These are phyloP conservation scores for Somateria mollissima DNA, from an alignment of 2,797 vertebrate species.

Conservation along the genomic window DNA sequence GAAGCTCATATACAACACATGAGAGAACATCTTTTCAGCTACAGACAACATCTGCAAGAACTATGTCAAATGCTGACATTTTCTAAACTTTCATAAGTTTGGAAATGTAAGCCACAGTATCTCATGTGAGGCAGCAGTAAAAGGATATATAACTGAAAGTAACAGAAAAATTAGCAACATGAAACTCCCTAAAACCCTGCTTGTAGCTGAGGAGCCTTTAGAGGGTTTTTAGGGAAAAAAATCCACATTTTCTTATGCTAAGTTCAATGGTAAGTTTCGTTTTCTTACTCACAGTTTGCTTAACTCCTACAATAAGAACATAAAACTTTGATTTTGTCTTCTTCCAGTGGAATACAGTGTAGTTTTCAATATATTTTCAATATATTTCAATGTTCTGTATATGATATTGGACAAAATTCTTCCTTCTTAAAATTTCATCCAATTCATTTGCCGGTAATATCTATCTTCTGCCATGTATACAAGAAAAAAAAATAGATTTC, in stretches of 20 bases:
- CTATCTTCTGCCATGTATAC: neutral
- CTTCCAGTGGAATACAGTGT: neutral
- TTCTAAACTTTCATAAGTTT: neutral
- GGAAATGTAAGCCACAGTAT: neutral
- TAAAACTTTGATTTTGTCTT: neutral
- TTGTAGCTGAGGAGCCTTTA: neutral
- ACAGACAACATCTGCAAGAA: neutral
- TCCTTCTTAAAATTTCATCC: neutral
- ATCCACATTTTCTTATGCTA: neutral
- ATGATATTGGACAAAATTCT: neutral
- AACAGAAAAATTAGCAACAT: neutral
- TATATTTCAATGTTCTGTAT: accelerated
- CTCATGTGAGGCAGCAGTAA: neutral
- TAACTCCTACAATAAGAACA: neutral
- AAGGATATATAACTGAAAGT: neutral
- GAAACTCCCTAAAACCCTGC: neutral
- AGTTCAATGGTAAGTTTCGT: neutral
- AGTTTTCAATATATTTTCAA: neutral
- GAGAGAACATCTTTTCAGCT: neutral
- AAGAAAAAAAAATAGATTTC: neutral
- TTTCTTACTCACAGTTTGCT: conserved; percentile 10
- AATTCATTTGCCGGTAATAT: neutral
- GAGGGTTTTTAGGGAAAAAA: neutral
- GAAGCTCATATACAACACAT: neutral
- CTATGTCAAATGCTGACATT: neutral